Conservation (phyloP, 2,888 invertebrate genomes). For the Trileptium ribeirensis region DNA sequence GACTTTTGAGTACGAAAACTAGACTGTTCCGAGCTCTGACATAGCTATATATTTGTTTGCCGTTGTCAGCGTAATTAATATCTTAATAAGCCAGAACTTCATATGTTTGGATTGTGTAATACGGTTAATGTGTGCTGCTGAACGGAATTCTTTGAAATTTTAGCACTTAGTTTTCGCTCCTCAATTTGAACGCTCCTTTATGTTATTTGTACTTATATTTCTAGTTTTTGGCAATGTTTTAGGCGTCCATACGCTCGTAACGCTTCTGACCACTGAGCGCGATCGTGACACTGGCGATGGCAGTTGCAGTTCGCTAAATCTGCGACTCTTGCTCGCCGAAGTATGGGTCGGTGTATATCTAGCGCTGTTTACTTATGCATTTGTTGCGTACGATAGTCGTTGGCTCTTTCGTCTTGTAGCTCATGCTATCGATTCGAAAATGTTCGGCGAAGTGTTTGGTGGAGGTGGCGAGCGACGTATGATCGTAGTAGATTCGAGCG, state of each 20-base stretch:
- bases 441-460: slow-evolving; percentile 77
- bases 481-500: slow-evolving; percentile 27
- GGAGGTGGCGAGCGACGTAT: slow-evolving; percentile 79
- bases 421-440: slow-evolving; percentile 67
- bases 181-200: slow-evolving; percentile 5
- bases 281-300: slow-evolving; percentile 64
- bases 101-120: too few species aligned
- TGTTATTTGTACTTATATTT: slow-evolving; percentile 14
- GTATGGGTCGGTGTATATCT: slow-evolving; percentile 86
- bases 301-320: slow-evolving; percentile 54
- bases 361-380: slow-evolving; percentile 81
- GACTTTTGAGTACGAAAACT: too few species aligned
- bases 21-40: too few species aligned
- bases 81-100: too few species aligned
- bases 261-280: slow-evolving; percentile 80
- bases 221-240: slow-evolving; percentile 32
- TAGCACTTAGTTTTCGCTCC: slow-evolving; percentile 13
- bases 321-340: slow-evolving; percentile 83
- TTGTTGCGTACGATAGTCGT: slow-evolving; percentile 86
- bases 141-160: too few species aligned
- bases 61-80: too few species aligned
- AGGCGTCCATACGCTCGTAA: slow-evolving; percentile 84
- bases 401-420: slow-evolving; percentile 78
- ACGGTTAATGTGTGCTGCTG: too few species aligned
- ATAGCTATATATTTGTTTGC: too few species aligned